Evolutionary conservation across 2,113 vertebrate species (phyloP).

Genomic region (Callorhinus ursinus): DNA sequence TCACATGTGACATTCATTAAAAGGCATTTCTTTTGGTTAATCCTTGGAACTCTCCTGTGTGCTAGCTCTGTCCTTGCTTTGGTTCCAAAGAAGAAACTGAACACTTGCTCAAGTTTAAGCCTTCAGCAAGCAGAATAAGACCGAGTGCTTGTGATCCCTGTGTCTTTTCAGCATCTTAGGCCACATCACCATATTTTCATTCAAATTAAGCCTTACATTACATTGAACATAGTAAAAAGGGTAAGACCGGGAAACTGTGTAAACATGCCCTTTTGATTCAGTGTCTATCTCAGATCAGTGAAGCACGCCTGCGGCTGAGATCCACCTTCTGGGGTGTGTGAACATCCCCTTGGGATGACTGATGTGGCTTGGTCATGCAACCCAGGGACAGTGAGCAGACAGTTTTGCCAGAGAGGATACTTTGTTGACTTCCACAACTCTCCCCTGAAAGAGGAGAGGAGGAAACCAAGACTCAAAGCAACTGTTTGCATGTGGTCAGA

Average conservation of each 20-base stretch:
- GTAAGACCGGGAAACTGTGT: neutral
- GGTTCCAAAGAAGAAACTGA: slow-evolving; percentile 40
- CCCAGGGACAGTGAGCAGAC: neutral
- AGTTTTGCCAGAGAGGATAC: neutral
- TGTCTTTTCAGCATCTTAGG: neutral
- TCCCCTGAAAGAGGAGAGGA: neutral
- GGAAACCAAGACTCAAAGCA: neutral
- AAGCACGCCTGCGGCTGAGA: neutral
- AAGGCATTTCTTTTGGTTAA: slow-evolving; percentile 53
- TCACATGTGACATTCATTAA: slow-evolving; percentile 49
- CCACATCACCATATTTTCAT: neutral
- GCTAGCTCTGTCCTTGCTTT: slow-evolving; percentile 47
- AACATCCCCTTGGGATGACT: neutral
- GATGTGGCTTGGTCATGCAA: neutral
- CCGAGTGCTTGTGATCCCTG: neutral
- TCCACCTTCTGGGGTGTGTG: neutral
- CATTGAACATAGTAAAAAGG: neutral
- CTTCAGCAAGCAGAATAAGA: neutral
- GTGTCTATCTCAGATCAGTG: neutral
- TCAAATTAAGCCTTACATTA: neutral
- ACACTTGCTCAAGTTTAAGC: neutral
- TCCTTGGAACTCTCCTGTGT: slow-evolving; percentile 37
- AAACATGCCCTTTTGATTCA: neutral
- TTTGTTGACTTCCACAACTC: neutral
- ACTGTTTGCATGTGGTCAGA: neutral